Evolutionary conservation across 2,888 invertebrate species (phyloP).

Genomic region (Zeuzera pyrina): DNA sequence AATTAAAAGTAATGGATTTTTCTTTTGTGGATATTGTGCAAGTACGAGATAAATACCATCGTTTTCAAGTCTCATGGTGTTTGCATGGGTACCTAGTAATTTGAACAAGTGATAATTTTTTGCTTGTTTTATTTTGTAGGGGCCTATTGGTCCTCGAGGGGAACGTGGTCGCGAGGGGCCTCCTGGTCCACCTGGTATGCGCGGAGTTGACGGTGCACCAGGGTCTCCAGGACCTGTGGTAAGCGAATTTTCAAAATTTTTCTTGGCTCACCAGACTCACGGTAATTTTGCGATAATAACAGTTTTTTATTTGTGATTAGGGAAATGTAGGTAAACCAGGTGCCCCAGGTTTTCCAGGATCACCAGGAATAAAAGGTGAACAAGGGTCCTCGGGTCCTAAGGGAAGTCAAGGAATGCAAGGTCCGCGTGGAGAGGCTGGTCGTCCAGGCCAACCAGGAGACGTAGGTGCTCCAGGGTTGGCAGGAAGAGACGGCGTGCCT

Average conservation of each 20-base stretch:
- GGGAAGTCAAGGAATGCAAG: slow-evolving; percentile 87
- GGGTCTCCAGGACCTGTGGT: slow-evolving; percentile 85
- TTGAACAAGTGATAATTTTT: neutral
- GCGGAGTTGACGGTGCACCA: slow-evolving; percentile 84
- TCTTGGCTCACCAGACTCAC: too few species aligned
- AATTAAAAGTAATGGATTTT: too few species aligned
- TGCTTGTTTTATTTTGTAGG: slow-evolving; percentile 53
- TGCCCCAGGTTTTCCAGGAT: slow-evolving; percentile 88
- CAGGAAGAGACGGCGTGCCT: slow-evolving; percentile 86
- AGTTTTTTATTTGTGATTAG: slow-evolving; percentile 36
- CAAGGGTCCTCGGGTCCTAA: slow-evolving; percentile 82
- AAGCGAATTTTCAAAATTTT: too few species aligned
- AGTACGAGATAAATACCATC: too few species aligned
- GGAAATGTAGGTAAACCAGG: slow-evolving; percentile 88
- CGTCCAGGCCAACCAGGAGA: slow-evolving; percentile 85
- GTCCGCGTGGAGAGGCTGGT: slow-evolving; percentile 86
- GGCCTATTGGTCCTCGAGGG: slow-evolving; percentile 84
- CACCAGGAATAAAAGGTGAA: slow-evolving; percentile 86
- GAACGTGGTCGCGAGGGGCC: slow-evolving; percentile 90
- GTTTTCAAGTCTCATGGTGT: too few species aligned
- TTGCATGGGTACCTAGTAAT: too few species aligned
- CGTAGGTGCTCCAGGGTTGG: slow-evolving; percentile 79
- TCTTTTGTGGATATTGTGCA: too few species aligned
- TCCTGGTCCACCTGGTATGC: slow-evolving; percentile 81
- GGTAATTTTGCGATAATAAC: neutral